A percentile compares a stretch with the other conserved stretches of the same genome.
phyloP scores from a whole-genome alignment of 1,140 invertebrate species.

The Atta cephalotes region DNA sequence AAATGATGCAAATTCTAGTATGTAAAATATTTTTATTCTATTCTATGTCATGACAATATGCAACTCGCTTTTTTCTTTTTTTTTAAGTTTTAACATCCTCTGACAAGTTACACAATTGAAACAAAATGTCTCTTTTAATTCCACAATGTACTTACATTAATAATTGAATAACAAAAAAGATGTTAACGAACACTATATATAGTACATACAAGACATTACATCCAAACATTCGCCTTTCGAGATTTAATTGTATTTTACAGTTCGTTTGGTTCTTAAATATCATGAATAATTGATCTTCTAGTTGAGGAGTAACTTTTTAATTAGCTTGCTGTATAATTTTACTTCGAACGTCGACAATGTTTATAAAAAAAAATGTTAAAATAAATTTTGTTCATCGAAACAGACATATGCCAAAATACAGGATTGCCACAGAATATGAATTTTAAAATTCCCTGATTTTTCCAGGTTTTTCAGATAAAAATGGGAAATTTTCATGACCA shows the following conservation, averaged over 20 bases:
- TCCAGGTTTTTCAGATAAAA: too few species aligned
- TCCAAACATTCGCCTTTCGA: conserved; percentile 11
- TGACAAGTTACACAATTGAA: conserved; percentile 72
- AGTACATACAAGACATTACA: conserved; percentile 37
- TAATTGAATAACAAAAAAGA: conserved; percentile 39
- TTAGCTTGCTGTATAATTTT: conserved; percentile 14
- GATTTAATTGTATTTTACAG: conserved; percentile 17
- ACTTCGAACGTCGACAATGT: neutral
- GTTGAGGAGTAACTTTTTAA: conserved; percentile 49
- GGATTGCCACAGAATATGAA: too few species aligned
- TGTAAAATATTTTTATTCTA: conserved; percentile 83
- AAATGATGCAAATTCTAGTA: conserved; percentile 69
- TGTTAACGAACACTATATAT: conserved; percentile 39
- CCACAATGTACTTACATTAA: conserved; percentile 28
- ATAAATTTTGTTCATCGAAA: neutral
- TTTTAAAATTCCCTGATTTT: too few species aligned
- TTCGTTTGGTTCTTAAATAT: conserved; percentile 11
- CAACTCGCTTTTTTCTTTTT: conserved; percentile 43
- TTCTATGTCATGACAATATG: conserved; percentile 73
- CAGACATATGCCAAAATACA: neutral
- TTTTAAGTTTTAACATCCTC: conserved; percentile 69
- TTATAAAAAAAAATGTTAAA: neutral
- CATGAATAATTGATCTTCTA: conserved; percentile 46
- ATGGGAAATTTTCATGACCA: too few species aligned
- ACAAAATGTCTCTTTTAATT: conserved; percentile 10